Conservation (phyloP, 2,888 invertebrate species). For the Scaptomyza polygonia region DNA sequence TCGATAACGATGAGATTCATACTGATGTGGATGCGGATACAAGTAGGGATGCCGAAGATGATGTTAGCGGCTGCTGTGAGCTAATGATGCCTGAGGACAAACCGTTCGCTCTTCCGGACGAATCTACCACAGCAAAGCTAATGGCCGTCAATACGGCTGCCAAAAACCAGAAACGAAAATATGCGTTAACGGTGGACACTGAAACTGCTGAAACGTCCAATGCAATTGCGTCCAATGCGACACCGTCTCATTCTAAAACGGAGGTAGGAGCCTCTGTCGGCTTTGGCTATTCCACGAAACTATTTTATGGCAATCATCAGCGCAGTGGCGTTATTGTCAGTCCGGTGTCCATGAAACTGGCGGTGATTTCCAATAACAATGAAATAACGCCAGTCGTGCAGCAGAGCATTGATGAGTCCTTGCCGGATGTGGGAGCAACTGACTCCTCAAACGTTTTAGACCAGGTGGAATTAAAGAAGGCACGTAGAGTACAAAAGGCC, state of each 20-base stretch:
- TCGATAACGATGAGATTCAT: conserved; percentile 80
- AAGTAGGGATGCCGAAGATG: conserved; percentile 42
- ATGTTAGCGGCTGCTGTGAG: conserved; percentile 43
- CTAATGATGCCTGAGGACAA: conserved; percentile 28
- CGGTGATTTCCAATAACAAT: conserved; percentile 20
- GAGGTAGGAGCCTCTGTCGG: conserved; percentile 15
- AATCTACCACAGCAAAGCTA: conserved; percentile 82
- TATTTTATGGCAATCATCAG: conserved; percentile 78
- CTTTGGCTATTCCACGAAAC: conserved; percentile 69
- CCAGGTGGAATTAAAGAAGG: conserved; percentile 82
- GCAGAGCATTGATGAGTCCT: conserved; percentile 17
- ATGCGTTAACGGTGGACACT: conserved; percentile 37
- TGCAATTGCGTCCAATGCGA: conserved; percentile 63
- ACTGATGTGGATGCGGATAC: conserved; percentile 48
- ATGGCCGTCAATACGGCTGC: conserved; percentile 80
- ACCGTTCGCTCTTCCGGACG: conserved; percentile 82
- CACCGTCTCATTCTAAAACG: conserved; percentile 45
- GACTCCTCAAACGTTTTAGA: conserved; percentile 54
- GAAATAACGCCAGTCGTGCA: conserved; percentile 1
- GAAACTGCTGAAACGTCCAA: conserved; percentile 52
- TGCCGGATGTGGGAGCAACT: conserved; percentile 15
- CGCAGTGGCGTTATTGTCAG: conserved; percentile 79
- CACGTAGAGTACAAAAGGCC: conserved; percentile 85
- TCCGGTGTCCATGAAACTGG: conserved; percentile 65
- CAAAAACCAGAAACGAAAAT: conserved; percentile 82